These are phyloP conservation scores for Mastomys natalensis DNA, from an alignment of 2,113 vertebrate genomes.

Conservation along the genomic window DNA sequence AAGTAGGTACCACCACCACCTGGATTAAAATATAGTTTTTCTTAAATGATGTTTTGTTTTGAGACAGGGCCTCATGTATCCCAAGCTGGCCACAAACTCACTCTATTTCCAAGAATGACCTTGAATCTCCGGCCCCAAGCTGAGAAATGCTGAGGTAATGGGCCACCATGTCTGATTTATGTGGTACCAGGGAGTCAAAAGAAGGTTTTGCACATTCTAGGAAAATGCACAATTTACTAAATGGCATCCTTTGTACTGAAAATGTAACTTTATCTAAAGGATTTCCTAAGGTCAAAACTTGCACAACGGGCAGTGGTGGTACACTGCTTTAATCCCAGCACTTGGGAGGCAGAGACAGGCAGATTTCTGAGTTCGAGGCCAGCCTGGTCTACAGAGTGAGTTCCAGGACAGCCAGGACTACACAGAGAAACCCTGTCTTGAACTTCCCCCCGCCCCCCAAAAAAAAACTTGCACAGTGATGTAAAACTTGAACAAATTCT, in stretches of 20 bases:
- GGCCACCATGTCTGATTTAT: background rate
- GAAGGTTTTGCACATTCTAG: background rate
- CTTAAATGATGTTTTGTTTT: background rate
- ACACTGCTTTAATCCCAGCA: too few relatives aligned
- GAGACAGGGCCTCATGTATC: background rate
- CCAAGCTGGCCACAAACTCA: background rate
- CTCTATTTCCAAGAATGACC: background rate
- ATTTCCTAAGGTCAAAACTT: background rate
- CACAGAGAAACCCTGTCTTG: too few relatives aligned
- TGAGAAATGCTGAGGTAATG: background rate
- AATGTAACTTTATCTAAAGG: background rate
- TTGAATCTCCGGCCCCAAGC: background rate
- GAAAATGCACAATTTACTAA: background rate
- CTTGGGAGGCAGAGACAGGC: too few relatives aligned
- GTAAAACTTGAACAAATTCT: background rate
- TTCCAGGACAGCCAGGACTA: too few relatives aligned
- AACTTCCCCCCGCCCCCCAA: too few relatives aligned
- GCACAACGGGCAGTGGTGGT: background rate
- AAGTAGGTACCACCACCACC: background rate
- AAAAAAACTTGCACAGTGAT: background rate
- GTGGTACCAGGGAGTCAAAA: background rate
- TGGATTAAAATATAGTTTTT: background rate
- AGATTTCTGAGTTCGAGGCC: too few relatives aligned
- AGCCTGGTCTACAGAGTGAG: too few relatives aligned
- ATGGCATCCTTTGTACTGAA: background rate